Percentiles rank a stretch among this genome's conserved stretches.
Evolutionary conservation across 2,797 vertebrate genomes (phyloP).

Genomic region (Pogonophryne albipinna): DNA sequence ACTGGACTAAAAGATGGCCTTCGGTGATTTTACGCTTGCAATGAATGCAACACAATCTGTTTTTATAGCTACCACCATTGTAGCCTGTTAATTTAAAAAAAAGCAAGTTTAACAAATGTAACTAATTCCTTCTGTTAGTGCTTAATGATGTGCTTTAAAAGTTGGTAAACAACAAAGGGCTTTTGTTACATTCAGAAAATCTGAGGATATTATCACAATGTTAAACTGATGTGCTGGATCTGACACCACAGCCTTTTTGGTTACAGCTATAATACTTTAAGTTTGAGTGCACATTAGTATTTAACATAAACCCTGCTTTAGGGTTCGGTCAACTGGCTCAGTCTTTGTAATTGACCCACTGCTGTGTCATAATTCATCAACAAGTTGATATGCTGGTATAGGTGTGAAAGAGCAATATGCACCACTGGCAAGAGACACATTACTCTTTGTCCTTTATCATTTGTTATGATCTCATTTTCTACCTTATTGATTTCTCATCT

Average conservation of each 20-base stretch:
- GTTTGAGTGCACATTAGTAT: conserved; percentile 5
- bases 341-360: conserved; percentile 9
- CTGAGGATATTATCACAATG: conserved; percentile 27
- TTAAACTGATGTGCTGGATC: conserved; percentile 25
- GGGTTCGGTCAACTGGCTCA: neutral
- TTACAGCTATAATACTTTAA: neutral
- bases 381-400: conserved; percentile 57
- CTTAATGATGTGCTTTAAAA: conserved; percentile 54
- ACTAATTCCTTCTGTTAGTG: conserved; percentile 50
- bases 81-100: conserved; percentile 36
- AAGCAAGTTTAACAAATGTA: conserved; percentile 50
- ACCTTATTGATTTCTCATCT: conserved; percentile 76
- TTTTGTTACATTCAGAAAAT: conserved; percentile 19
- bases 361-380: conserved; percentile 59
- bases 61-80: conserved; percentile 50
- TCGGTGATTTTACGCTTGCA: conserved; percentile 34
- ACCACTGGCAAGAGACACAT: conserved; percentile 66
- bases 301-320: neutral
- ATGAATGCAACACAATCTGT: conserved; percentile 40
- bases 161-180: conserved; percentile 30
- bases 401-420: conserved; percentile 63
- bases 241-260: conserved; percentile 1
- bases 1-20: conserved; percentile 26
- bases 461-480: conserved; percentile 79
- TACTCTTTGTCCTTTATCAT: conserved; percentile 71